phyloP scores from a whole-genome alignment of 2,113 vertebrate species.

The Apistogramma diplotaenia region DNA sequence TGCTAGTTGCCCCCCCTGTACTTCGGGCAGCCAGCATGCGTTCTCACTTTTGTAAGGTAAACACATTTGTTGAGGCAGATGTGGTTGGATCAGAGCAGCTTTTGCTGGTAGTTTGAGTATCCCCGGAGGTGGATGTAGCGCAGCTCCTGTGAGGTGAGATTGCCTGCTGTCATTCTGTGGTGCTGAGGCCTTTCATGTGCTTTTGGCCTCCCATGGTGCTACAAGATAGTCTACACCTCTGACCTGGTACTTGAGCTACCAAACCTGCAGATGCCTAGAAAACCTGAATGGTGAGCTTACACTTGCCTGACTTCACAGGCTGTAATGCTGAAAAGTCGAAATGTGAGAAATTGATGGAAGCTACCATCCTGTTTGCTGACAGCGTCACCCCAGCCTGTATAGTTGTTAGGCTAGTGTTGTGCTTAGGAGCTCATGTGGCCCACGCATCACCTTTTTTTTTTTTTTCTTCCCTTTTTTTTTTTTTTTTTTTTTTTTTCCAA shows the following conservation, averaged over 20 bases:
- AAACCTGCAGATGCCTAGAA: slow-evolving; percentile 45
- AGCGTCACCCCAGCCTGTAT: slow-evolving; percentile 51
- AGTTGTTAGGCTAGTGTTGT: slow-evolving; percentile 44
- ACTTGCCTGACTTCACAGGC: neutral
- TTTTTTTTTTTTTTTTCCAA: neutral
- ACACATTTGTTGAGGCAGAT: neutral
- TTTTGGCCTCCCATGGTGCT: slow-evolving; percentile 69
- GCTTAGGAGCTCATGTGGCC: slow-evolving; percentile 43
- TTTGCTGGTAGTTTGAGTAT: slow-evolving; percentile 6
- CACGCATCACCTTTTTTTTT: slow-evolving; percentile 7
- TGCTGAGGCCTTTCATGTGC: slow-evolving; percentile 62
- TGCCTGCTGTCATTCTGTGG: slow-evolving; percentile 65
- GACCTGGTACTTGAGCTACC: slow-evolving; percentile 44
- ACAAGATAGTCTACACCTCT: slow-evolving; percentile 62
- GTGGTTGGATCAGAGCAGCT: slow-evolving; percentile 26
- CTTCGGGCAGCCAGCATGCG: slow-evolving; percentile 10
- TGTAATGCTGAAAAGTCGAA: neutral
- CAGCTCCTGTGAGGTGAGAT: slow-evolving; percentile 36
- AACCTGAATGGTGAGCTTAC: slow-evolving; percentile 7
- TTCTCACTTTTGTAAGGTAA: slow-evolving; percentile 6
- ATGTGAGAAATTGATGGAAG: slow-evolving; percentile 47
- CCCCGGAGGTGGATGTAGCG: slow-evolving; percentile 16
- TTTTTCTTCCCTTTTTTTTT: neutral
- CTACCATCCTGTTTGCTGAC: slow-evolving; percentile 62
- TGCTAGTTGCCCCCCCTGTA: slow-evolving; percentile 2